These are phyloP conservation scores for Panulirus ornatus DNA, from an alignment of 1,140 invertebrate genomes.

Conservation along the genomic window DNA sequence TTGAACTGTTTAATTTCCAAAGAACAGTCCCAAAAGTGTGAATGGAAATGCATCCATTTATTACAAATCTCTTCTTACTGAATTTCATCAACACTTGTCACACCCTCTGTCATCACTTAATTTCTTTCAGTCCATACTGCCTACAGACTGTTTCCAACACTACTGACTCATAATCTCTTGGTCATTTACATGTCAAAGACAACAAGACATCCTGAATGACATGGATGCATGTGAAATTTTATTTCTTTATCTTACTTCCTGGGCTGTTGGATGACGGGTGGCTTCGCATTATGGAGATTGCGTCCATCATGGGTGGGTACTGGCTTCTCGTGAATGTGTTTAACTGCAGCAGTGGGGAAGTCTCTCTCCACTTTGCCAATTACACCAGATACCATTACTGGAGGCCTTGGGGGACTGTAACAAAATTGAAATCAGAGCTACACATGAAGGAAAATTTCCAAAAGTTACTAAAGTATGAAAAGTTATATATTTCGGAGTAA, in stretches of 20 bases:
- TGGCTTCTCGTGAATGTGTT: constrained; percentile 68
- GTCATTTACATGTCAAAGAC: neutral
- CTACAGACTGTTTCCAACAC: neutral
- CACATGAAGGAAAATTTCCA: neutral
- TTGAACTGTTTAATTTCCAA: neutral
- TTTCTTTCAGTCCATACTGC: neutral
- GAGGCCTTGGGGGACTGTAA: constrained; percentile 51
- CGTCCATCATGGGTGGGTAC: constrained; percentile 61
- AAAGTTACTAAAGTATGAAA: too few relatives aligned
- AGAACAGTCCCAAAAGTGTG: too few relatives aligned
- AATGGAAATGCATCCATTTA: too few relatives aligned
- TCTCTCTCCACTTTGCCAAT: constrained; percentile 53
- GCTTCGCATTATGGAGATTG: neutral
- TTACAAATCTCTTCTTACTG: too few relatives aligned
- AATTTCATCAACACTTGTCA: too few relatives aligned
- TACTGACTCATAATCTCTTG: neutral
- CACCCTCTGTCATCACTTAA: neutral
- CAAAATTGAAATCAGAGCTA: neutral
- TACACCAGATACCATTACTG: constrained; percentile 41
- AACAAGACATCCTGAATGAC: neutral
- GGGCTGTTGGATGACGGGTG: constrained; percentile 57
- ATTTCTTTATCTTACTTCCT: constrained; percentile 51
- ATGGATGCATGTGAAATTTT: neutral
- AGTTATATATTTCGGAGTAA: too few relatives aligned
- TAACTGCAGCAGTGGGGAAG: constrained; percentile 64